Evolutionary conservation across 2,888 invertebrate genomes (phyloP).

Genomic region (Aleiodes alternator): DNA sequence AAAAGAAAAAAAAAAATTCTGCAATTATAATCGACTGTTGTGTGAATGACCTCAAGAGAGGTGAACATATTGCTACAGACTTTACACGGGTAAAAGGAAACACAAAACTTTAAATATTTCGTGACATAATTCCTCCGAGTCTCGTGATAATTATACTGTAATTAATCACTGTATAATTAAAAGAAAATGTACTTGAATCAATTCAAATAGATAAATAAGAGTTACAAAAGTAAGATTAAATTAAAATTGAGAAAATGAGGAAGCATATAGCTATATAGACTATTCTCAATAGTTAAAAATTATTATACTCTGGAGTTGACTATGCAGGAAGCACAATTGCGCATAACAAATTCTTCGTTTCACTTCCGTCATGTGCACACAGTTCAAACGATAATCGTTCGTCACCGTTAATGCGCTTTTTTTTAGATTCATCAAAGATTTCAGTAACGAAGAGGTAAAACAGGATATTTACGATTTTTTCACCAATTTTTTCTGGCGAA

Average conservation of each 20-base stretch:
- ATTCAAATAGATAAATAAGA: no score
- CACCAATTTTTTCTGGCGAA: no score
- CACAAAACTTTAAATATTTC: not conserved
- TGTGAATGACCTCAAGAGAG: constrained; percentile 34
- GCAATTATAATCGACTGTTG: constrained; percentile 32
- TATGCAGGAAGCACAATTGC: constrained; percentile 46
- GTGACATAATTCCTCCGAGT: not conserved
- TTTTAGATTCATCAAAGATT: not conserved
- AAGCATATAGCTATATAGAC: no score
- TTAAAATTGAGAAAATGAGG: no score
- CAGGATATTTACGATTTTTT: no score
- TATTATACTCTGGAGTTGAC: not conserved
- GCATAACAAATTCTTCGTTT: constrained; percentile 42
- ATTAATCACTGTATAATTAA: no score
- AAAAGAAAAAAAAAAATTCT: constrained; percentile 6
- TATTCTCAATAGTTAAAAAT: no score
- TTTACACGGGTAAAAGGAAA: constrained; percentile 22
- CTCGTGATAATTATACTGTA: no score
- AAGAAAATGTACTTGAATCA: no score
- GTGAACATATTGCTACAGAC: constrained; percentile 10
- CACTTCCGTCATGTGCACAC: constrained; percentile 47
- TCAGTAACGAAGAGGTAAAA: no score
- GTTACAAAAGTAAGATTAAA: no score
- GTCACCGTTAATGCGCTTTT: constrained; percentile 3
- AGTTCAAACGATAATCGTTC: constrained; percentile 10